Conservation (phyloP, 2,888 invertebrate species). For the Steinernema hermaphroditum region DNA sequence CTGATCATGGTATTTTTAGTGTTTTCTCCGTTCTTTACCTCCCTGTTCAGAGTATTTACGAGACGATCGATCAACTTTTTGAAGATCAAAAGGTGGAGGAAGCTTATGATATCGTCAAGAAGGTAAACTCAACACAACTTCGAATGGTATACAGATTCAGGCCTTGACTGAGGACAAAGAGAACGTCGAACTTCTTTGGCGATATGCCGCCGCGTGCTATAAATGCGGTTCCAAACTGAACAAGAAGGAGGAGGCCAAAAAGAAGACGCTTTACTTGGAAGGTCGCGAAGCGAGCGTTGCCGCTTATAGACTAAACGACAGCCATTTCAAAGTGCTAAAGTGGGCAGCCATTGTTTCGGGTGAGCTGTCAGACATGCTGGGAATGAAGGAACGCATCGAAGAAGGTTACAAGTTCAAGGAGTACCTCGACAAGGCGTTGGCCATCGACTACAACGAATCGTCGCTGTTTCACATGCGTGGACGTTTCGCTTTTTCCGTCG, state of each 20-base stretch:
- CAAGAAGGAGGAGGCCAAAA: conserved; percentile 45
- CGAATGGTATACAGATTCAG: background rate
- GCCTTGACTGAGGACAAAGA: background rate
- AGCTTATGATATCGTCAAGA: conserved; percentile 47
- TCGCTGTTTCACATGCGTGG: conserved; percentile 49
- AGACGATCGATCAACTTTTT: conserved; percentile 43
- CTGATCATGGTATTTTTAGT: too few relatives aligned
- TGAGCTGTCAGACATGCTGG: conserved; percentile 53
- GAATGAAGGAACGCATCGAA: conserved; percentile 64
- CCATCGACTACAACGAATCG: conserved; percentile 44
- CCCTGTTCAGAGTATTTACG: conserved; percentile 36
- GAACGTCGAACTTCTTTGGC: conserved; percentile 47
- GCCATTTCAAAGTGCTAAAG: conserved; percentile 54
- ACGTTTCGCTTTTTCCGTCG: conserved; percentile 48
- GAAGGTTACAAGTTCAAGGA: conserved; percentile 63
- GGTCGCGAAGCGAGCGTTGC: conserved; percentile 54
- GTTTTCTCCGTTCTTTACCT: background rate
- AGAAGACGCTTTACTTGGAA: conserved; percentile 53
- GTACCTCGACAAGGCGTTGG: conserved; percentile 54
- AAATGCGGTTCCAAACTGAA: conserved; percentile 38
- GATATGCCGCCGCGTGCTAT: conserved; percentile 55
- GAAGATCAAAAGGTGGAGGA: conserved; percentile 40
- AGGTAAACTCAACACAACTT: conserved; percentile 34
- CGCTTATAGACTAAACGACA: conserved; percentile 47
- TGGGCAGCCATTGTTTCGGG: conserved; percentile 63